A percentile compares a stretch with the other conserved stretches of the same genome.
phyloP scores from a whole-genome alignment of 2,797 vertebrate species.

The Ataeniobius toweri region DNA sequence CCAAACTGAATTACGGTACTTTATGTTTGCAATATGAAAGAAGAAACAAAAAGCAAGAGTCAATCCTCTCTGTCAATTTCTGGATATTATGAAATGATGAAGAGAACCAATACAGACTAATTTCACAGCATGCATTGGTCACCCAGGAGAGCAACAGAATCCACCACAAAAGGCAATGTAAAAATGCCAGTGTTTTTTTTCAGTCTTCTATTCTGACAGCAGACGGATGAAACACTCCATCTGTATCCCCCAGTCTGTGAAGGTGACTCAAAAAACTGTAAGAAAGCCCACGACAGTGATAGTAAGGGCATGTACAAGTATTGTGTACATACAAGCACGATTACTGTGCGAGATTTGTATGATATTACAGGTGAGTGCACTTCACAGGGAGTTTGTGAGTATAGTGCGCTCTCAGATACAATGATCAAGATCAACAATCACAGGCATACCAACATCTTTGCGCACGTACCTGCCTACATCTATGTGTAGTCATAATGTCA shows the following conservation, averaged over 20 bases:
- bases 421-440: constrained; percentile 12
- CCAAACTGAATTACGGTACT: constrained; percentile 5
- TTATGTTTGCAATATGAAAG: constrained; percentile 5
- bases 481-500: background rate
- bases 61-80: background rate
- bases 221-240: constrained; percentile 30
- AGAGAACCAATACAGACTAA: background rate
- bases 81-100: constrained; percentile 9
- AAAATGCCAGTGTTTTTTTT: constrained; percentile 32
- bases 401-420: background rate
- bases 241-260: constrained; percentile 14
- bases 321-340: background rate
- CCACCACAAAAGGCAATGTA: constrained; percentile 25
- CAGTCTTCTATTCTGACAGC: constrained; percentile 1
- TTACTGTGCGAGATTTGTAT: constrained; percentile 1
- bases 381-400: constrained; percentile 17
- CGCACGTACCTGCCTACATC: no score
- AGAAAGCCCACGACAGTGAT: constrained; percentile 16
- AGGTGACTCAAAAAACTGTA: constrained; percentile 30
- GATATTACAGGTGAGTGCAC: background rate
- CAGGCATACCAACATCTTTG: constrained; percentile 6
- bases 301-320: background rate
- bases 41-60: background rate
- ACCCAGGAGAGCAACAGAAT: background rate
- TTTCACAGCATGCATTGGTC: constrained; percentile 15